A percentile compares a stretch with the other conserved stretches of the same genome.
Conservation (phyloP, 2,113 vertebrate genomes). For the Todiramphus chloris region DNA sequence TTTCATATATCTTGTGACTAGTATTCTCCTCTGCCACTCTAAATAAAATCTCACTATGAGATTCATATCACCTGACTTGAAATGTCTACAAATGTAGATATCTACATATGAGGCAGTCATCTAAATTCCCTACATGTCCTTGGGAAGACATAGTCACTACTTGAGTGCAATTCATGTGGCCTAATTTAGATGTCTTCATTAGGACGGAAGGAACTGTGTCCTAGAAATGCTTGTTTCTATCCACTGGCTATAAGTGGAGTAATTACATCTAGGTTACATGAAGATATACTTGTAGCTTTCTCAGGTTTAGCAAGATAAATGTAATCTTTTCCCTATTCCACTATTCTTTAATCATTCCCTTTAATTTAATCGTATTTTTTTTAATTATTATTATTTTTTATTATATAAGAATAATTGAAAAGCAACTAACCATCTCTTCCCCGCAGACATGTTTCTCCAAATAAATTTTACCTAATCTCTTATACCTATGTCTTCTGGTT, state of each 20-base stretch:
- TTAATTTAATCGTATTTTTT: neutral
- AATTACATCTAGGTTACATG: neutral
- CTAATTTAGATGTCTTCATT: neutral
- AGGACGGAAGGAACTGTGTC: neutral
- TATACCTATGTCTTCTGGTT: neutral
- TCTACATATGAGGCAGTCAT: neutral
- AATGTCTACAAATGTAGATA: neutral
- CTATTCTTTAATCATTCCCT: neutral
- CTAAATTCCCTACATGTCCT: neutral
- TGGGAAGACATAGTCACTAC: neutral
- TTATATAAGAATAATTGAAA: neutral
- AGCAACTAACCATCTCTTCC: neutral
- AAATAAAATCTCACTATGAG: neutral
- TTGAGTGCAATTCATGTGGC: neutral
- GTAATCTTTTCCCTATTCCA: neutral
- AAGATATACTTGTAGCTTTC: neutral
- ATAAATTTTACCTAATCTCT: neutral
- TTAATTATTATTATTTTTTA: neutral
- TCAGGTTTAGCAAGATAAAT: neutral
- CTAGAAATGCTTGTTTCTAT: slow-evolving; percentile 4
- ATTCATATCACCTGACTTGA: neutral
- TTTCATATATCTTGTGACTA: neutral
- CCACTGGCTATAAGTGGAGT: neutral
- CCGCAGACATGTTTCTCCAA: neutral
- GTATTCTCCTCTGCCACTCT: neutral